Evolutionary conservation across 2,113 vertebrate genomes (phyloP).

Genomic region (Condylura cristata): DNA sequence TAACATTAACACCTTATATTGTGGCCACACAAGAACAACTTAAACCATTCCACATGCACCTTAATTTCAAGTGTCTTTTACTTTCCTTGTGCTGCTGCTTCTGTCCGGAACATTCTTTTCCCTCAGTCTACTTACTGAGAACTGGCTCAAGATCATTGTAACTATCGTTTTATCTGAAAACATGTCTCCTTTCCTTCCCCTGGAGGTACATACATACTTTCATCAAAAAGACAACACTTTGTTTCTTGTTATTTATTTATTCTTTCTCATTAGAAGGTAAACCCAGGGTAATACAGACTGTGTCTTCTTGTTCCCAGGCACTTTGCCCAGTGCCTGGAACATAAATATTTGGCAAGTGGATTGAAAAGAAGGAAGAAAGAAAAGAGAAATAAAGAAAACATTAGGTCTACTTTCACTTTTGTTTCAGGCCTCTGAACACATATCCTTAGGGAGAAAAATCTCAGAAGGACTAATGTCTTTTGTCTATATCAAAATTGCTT

Average conservation of each 20-base stretch:
- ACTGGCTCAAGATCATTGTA: not conserved
- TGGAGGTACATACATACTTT: not conserved
- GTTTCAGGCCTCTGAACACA: constrained; percentile 12
- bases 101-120: not conserved
- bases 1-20: not conserved
- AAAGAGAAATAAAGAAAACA: not conserved
- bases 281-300: not conserved
- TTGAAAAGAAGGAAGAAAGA: not conserved
- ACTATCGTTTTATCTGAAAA: not conserved
- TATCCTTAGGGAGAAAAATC: not conserved
- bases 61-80: not conserved
- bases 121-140: not conserved
- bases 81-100: not conserved
- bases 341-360: constrained; percentile 31
- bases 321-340: not conserved
- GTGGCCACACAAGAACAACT: not conserved
- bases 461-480: not conserved
- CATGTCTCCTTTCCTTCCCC: not conserved
- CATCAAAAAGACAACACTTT: not conserved
- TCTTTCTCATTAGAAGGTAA: not conserved
- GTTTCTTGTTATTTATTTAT: constrained; percentile 2
- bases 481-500: not conserved
- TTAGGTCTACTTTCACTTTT: constrained; percentile 22
- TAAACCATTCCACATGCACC: not conserved
- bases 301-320: not conserved